Percentiles rank a stretch among this genome's conserved stretches.
These are phyloP conservation scores for Spatulosminthurus flaviceps DNA, from an alignment of 2,888 invertebrate species.

Conservation along the genomic window DNA sequence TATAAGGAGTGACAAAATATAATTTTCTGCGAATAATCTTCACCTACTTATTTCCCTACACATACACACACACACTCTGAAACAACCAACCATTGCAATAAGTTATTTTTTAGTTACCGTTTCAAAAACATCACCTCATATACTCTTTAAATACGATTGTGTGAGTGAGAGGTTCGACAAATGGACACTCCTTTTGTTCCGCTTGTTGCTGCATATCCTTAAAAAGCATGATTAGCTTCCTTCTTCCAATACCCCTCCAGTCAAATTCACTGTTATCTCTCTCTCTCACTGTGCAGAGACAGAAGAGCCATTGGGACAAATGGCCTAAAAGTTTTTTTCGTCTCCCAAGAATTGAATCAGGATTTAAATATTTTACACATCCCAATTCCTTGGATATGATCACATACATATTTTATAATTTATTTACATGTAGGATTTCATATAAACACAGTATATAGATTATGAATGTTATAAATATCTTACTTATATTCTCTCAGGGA, in stretches of 20 bases:
- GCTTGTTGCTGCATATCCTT: not conserved
- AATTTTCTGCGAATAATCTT: not conserved
- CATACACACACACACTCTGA: too few species aligned
- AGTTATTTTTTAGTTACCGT: not conserved
- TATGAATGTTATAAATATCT: too few species aligned
- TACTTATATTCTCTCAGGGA: too few species aligned
- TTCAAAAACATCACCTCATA: not conserved
- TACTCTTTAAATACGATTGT: not conserved
- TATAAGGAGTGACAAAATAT: conserved; percentile 18
- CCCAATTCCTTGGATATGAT: too few species aligned
- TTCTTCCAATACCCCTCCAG: not conserved
- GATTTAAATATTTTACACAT: too few species aligned
- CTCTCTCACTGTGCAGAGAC: too few species aligned
- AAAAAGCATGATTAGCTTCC: not conserved
- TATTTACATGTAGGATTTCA: too few species aligned
- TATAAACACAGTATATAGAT: too few species aligned
- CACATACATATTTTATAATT: too few species aligned
- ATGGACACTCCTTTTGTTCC: conserved; percentile 4
- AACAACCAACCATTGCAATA: not conserved
- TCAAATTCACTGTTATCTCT: not conserved
- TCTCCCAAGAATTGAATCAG: too few species aligned
- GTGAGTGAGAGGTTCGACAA: not conserved
- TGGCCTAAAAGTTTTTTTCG: too few species aligned
- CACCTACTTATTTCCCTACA: not conserved
- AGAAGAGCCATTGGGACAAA: too few species aligned